A percentile compares a stretch with the other conserved stretches of the same genome.
These are phyloP conservation scores for Arrhopalites spinosus DNA, from an alignment of 2,888 invertebrate genomes.

Conservation along the genomic window DNA sequence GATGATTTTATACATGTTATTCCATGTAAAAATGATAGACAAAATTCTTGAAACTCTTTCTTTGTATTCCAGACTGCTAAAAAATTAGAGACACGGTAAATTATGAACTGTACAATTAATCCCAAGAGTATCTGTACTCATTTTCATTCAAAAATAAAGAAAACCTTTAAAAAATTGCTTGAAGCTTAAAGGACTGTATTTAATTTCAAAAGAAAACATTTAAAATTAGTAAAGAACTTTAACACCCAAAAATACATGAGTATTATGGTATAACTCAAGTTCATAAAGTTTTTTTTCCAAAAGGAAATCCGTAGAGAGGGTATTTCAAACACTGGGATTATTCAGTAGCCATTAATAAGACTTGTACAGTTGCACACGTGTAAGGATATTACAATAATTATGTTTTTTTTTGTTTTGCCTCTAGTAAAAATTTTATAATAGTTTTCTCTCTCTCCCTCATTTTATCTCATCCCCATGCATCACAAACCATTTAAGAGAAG, in stretches of 20 bases:
- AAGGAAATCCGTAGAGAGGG: too few species aligned
- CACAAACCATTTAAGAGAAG: conserved; percentile 13
- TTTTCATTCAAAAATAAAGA: too few species aligned
- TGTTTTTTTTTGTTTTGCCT: conserved; percentile 34
- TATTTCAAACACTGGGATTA: background rate
- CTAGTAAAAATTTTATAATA: conserved; percentile 36
- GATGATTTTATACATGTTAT: too few species aligned
- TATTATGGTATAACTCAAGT: too few species aligned
- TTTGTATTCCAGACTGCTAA: too few species aligned
- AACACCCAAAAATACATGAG: background rate
- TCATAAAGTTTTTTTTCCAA: too few species aligned
- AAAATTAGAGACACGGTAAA: too few species aligned
- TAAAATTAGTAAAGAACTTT: conserved; percentile 6
- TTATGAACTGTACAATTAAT: too few species aligned
- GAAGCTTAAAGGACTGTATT: background rate
- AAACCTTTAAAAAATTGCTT: too few species aligned
- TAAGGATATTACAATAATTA: conserved; percentile 23
- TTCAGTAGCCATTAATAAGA: conserved; percentile 25
- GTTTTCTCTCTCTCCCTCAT: conserved; percentile 25
- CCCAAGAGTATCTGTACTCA: too few species aligned
- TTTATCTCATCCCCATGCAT: conserved; percentile 35
- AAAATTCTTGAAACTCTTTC: too few species aligned
- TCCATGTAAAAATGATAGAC: too few species aligned
- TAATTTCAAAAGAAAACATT: background rate
- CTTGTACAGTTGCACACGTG: conserved; percentile 24